A percentile compares a stretch with the other conserved stretches of the same genome.
Evolutionary conservation across 2,113 vertebrate genomes (phyloP).

Genomic region (Cynoglossus semilaevis): DNA sequence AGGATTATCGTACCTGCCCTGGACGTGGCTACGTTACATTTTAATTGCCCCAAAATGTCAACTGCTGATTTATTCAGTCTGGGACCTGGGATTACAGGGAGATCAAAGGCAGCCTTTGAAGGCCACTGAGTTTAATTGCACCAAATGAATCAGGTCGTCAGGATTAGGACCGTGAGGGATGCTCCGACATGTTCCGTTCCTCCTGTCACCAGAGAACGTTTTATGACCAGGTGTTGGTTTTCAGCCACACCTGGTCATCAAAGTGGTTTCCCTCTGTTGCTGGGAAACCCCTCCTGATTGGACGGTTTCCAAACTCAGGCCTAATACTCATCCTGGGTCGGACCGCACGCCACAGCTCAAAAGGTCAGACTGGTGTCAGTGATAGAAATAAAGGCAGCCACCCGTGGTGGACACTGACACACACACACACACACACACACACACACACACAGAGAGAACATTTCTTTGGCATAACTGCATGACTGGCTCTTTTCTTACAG

Average conservation of each 20-base stretch:
- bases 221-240: constrained; percentile 37
- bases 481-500: constrained; percentile 54
- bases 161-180: constrained; percentile 51
- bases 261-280: not conserved
- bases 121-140: constrained; percentile 65
- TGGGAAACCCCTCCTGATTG: constrained; percentile 42
- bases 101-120: constrained; percentile 64
- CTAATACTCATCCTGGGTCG: constrained; percentile 26
- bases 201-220: constrained; percentile 42
- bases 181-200: constrained; percentile 33
- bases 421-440: constrained; percentile 30
- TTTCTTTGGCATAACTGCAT: constrained; percentile 28
- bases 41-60: constrained; percentile 70
- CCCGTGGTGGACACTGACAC: constrained; percentile 47
- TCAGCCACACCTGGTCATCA: constrained; percentile 26
- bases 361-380: constrained; percentile 64
- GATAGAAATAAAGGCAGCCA: constrained; percentile 58
- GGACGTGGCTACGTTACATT: constrained; percentile 52
- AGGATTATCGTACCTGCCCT: constrained; percentile 51
- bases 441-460: constrained; percentile 27
- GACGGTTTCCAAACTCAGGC: constrained; percentile 12
- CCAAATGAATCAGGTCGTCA: constrained; percentile 53
- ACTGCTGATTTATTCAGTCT: constrained; percentile 33
- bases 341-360: constrained; percentile 28
- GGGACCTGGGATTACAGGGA: constrained; percentile 62